A percentile compares a stretch with the other conserved stretches of the same genome.
Conservation (phyloP, 35 echinoderm and acorn worm genomes). For the Amphiura filiformis region DNA sequence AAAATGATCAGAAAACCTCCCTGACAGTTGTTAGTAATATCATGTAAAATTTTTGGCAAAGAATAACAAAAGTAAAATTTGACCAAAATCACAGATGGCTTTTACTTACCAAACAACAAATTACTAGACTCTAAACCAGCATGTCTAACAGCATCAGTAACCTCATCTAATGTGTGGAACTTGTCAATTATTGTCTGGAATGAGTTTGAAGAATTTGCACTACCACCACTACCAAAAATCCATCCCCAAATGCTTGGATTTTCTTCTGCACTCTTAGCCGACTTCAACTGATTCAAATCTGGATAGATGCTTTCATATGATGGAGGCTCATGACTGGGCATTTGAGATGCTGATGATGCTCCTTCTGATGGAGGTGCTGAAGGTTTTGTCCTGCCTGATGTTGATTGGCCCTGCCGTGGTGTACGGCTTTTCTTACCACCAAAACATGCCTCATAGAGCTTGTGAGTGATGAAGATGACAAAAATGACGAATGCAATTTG, state of each 20-base stretch:
- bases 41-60: too few relatives aligned
- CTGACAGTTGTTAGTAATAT: too few relatives aligned
- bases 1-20: too few relatives aligned
- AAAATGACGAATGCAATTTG: constrained; percentile 35
- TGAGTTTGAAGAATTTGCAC: background rate
- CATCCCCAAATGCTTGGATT: background rate
- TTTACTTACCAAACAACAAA: constrained; percentile 82
- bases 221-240: constrained; percentile 9
- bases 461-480: constrained; percentile 42
- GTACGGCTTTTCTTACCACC: background rate
- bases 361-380: background rate
- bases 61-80: too few relatives aligned
- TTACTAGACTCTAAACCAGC: constrained; percentile 91
- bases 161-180: constrained; percentile 78
- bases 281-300: constrained; percentile 23
- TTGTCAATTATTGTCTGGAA: constrained; percentile 73
- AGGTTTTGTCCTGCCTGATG: background rate
- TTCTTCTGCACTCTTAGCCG: background rate
- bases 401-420: background rate
- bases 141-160: constrained; percentile 64
- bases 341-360: background rate
- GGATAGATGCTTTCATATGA: constrained; percentile 47
- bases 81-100: too few relatives aligned
- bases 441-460: constrained; percentile 28
- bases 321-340: constrained; percentile 28